These are phyloP conservation scores for Aphrophora alni DNA, from an alignment of 2,888 invertebrate genomes.

Conservation along the genomic window DNA sequence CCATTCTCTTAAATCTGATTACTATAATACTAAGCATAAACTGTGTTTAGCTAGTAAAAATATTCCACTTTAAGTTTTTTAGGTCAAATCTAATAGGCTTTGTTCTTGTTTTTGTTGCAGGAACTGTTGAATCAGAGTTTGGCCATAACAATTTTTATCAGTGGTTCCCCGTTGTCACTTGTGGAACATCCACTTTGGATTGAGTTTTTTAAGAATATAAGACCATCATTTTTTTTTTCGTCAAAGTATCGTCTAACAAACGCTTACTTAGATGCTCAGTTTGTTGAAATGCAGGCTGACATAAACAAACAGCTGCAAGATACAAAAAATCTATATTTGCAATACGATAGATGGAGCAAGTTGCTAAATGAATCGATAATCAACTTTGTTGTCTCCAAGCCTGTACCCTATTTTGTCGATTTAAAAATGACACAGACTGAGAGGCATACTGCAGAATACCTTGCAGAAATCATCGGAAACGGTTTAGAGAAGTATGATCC, in stretches of 20 bases:
- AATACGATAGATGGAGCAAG: conserved; percentile 35
- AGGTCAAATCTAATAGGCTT: too few relatives aligned
- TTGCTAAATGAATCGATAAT: conserved; percentile 43
- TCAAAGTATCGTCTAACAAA: conserved; percentile 26
- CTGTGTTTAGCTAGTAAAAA: too few relatives aligned
- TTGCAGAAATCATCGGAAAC: conserved; percentile 37
- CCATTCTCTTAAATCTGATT: too few relatives aligned
- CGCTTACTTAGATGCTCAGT: conserved; percentile 23
- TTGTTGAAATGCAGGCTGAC: conserved; percentile 29
- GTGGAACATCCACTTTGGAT: conserved; percentile 39
- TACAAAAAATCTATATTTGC: conserved; percentile 24
- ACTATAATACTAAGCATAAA: too few relatives aligned
- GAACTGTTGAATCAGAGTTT: conserved; percentile 33
- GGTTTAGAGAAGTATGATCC: conserved; percentile 43
- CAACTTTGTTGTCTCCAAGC: conserved; percentile 43
- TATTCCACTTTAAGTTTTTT: too few relatives aligned
- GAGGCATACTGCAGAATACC: conserved; percentile 41
- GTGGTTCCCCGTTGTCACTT: conserved; percentile 36
- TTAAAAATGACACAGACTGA: conserved; percentile 41
- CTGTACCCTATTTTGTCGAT: conserved; percentile 44
- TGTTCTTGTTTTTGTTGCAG: conserved; percentile 36
- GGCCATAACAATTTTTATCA: conserved; percentile 36
- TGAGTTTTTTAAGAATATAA: conserved; percentile 35
- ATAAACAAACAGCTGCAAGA: conserved; percentile 11
- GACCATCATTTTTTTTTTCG: conserved; percentile 30